These are phyloP conservation scores for Pelobates fuscus DNA, from an alignment of 2,113 vertebrate genomes.

Conservation along the genomic window DNA sequence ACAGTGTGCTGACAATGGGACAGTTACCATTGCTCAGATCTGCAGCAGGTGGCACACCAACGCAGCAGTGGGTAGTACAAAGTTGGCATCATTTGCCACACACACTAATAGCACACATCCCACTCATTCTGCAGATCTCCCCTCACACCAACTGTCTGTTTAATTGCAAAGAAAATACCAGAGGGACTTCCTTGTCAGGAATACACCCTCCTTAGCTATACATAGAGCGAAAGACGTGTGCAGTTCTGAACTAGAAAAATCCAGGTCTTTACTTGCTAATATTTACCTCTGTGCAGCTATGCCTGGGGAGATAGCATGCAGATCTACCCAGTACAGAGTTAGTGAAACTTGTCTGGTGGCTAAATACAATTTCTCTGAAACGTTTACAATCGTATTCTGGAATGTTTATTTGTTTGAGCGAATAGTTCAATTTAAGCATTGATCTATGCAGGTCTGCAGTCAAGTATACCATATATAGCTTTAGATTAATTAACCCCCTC, in stretches of 20 bases:
- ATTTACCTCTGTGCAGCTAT: background rate
- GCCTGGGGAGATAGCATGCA: background rate
- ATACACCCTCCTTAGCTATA: no score
- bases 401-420: no score
- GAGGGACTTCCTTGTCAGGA: slow-evolving; percentile 6
- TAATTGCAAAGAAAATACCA: background rate
- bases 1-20: background rate
- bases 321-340: background rate
- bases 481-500: no score
- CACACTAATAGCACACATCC: slow-evolving; percentile 6
- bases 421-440: no score
- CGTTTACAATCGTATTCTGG: no score
- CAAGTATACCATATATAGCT: no score
- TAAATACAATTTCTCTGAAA: no score
- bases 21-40: background rate
- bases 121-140: slow-evolving; percentile 11
- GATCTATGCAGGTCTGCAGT: no score
- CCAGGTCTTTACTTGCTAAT: background rate
- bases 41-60: slow-evolving; percentile 27
- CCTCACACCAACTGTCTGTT: slow-evolving; percentile 11
- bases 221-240: no score
- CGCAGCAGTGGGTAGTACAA: slow-evolving; percentile 26
- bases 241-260: background rate
- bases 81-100: background rate
- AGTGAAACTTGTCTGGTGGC: no score